Percentiles rank a stretch among this genome's conserved stretches.
Conservation (phyloP, 2,888 invertebrate genomes). For the Spilosoma lubricipeda region DNA sequence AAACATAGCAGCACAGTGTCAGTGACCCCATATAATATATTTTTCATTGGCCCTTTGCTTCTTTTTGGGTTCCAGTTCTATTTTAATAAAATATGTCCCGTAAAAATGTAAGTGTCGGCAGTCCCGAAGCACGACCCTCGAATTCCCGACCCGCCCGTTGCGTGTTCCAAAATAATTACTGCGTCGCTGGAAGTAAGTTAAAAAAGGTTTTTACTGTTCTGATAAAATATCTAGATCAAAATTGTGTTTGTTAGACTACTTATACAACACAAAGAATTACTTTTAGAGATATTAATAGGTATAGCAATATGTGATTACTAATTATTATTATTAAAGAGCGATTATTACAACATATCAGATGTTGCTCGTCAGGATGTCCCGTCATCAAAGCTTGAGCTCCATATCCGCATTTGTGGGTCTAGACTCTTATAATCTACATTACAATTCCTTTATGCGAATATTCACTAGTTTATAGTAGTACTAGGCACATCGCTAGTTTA, state of each 20-base stretch:
- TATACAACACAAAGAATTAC: background rate
- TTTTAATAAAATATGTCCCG: slow-evolving; percentile 5
- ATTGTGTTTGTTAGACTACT: slow-evolving; percentile 1
- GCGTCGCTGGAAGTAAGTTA: slow-evolving; percentile 29
- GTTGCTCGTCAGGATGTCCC: no score
- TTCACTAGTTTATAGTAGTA: no score
- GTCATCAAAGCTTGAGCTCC: no score
- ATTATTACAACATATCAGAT: no score
- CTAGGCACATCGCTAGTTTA: no score
- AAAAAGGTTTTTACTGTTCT: slow-evolving; percentile 45
- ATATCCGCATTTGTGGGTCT: no score
- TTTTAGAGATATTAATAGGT: background rate
- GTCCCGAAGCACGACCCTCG: slow-evolving; percentile 5
- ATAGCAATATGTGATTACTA: background rate
- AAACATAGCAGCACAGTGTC: background rate
- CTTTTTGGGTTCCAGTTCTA: slow-evolving; percentile 5
- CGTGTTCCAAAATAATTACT: slow-evolving; percentile 43
- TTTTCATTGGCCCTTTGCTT: background rate
- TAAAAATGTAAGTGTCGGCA: slow-evolving; percentile 1
- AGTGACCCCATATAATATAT: background rate
- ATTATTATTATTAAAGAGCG: no score
- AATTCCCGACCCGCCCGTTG: slow-evolving; percentile 21
- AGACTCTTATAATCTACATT: no score
- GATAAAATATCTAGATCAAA: slow-evolving; percentile 4
- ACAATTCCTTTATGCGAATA: no score